Evolutionary conservation across 2,888 invertebrate species (phyloP).

Genomic region (Drosophila picticornis): DNA sequence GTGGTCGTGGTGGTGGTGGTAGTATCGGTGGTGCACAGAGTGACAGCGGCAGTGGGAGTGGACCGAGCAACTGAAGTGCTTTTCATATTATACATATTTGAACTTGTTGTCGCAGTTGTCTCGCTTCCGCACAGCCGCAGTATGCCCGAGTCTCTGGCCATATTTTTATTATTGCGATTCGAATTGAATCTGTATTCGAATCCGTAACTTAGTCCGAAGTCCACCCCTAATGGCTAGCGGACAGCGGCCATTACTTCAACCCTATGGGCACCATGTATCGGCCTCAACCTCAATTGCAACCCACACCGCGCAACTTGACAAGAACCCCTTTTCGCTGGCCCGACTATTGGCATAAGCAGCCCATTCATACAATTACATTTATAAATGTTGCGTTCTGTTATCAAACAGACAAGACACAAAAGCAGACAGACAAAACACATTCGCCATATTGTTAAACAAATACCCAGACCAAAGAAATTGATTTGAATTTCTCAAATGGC

Average conservation of each 20-base stretch:
- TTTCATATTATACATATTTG: conserved; percentile 67
- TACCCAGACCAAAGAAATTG: conserved; percentile 35
- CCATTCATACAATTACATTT: conserved; percentile 78
- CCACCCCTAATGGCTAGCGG: conserved; percentile 75
- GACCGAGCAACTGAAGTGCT: conserved; percentile 45
- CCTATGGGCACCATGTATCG: conserved; percentile 39
- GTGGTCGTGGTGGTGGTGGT: conserved; percentile 6
- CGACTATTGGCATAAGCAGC: conserved; percentile 60
- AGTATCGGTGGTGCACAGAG: conserved; percentile 12
- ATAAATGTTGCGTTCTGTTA: conserved; percentile 67
- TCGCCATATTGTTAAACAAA: conserved; percentile 58
- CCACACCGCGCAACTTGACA: conserved; percentile 22
- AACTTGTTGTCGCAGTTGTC: conserved; percentile 45
- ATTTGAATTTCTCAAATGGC: conserved; percentile 52
- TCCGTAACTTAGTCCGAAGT: conserved; percentile 51
- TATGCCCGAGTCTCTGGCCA: conserved; percentile 41
- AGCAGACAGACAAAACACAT: conserved; percentile 36
- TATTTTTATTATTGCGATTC: conserved; percentile 70
- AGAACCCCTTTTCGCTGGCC: conserved; percentile 10
- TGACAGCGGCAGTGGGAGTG: conserved; percentile 8
- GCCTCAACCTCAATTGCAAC: conserved; percentile 36
- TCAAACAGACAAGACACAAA: conserved; percentile 46
- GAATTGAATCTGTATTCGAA: conserved; percentile 55
- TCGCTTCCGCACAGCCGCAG: conserved; percentile 24
- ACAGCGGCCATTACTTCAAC: conserved; percentile 66